These are phyloP conservation scores for Penaeus indicus DNA, from an alignment of 1,140 invertebrate species.

Conservation along the genomic window DNA sequence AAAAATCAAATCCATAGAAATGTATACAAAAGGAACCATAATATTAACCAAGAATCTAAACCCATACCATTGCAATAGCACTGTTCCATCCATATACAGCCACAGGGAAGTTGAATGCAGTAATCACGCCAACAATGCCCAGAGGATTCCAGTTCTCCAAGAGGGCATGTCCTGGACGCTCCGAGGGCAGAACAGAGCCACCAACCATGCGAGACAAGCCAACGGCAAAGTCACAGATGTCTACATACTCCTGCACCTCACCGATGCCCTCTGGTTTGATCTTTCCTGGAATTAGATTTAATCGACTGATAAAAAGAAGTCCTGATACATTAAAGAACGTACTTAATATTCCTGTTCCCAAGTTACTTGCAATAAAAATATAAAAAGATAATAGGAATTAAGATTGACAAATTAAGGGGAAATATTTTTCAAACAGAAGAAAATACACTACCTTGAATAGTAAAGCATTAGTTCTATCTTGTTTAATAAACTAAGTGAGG, in stretches of 20 bases:
- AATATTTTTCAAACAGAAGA: too few species aligned
- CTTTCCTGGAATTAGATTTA: constrained; percentile 76
- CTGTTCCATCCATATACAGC: constrained; percentile 99
- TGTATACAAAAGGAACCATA: constrained; percentile 7
- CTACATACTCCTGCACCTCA: constrained; percentile 98
- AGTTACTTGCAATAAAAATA: too few species aligned
- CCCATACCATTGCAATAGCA: constrained; percentile 89
- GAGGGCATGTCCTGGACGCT: constrained; percentile 90
- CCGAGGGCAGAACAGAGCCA: constrained; percentile 91
- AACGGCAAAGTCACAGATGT: constrained; percentile 98
- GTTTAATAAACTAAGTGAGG: too few species aligned
- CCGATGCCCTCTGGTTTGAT: constrained; percentile 90
- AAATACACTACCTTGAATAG: too few species aligned
- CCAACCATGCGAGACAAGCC: constrained; percentile 93
- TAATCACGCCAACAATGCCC: constrained; percentile 94
- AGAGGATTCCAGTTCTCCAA: constrained; percentile 96
- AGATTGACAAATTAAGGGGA: too few species aligned
- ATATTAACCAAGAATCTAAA: constrained; percentile 1
- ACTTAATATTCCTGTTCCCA: constrained; percentile 18
- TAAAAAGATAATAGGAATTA: too few species aligned
- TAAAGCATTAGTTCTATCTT: too few species aligned
- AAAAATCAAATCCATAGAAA: background rate
- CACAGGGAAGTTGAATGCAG: constrained; percentile 99
- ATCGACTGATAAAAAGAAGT: background rate
- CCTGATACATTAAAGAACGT: background rate